Conservation (phyloP, 2,888 invertebrate species). For the Schrankia costaestrigalis region DNA sequence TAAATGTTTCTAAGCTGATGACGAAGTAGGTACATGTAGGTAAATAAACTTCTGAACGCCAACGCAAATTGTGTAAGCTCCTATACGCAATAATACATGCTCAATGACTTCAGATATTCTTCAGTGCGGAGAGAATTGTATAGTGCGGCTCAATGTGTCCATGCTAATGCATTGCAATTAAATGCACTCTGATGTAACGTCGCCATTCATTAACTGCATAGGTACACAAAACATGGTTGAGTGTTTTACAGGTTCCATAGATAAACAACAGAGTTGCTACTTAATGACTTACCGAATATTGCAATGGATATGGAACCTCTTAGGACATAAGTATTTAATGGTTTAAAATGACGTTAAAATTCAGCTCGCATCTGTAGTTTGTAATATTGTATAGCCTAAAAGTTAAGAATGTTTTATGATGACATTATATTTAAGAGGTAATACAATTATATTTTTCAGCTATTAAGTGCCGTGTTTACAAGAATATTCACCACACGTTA, state of each 20-base stretch:
- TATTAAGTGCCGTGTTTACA: too few species aligned
- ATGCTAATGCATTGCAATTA: constrained; percentile 51
- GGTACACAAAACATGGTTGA: constrained; percentile 19
- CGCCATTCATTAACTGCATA: constrained; percentile 42
- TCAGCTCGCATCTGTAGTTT: constrained; percentile 29
- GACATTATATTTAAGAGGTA: too few species aligned
- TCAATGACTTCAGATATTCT: constrained; percentile 50
- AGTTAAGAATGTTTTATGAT: too few species aligned
- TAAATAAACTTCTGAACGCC: constrained; percentile 37
- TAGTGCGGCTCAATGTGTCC: constrained; percentile 44
- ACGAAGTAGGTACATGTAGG: too few species aligned
- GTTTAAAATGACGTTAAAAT: constrained; percentile 35
- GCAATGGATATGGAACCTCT: too few species aligned
- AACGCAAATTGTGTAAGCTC: constrained; percentile 44
- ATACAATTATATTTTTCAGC: too few species aligned
- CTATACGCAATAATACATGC: constrained; percentile 44
- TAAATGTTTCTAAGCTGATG: too few species aligned
- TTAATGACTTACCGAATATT: constrained; percentile 16
- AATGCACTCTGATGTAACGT: constrained; percentile 45
- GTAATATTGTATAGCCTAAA: too few species aligned
- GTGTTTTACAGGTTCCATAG: constrained; percentile 29
- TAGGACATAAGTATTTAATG: too few species aligned
- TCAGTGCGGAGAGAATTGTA: constrained; percentile 39
- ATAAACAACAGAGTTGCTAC: constrained; percentile 20
- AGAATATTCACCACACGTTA: too few species aligned